These are phyloP conservation scores for Zoroaster sp. DNA, from an alignment of 53 echinoderm and acorn worm species.

Conservation along the genomic window DNA sequence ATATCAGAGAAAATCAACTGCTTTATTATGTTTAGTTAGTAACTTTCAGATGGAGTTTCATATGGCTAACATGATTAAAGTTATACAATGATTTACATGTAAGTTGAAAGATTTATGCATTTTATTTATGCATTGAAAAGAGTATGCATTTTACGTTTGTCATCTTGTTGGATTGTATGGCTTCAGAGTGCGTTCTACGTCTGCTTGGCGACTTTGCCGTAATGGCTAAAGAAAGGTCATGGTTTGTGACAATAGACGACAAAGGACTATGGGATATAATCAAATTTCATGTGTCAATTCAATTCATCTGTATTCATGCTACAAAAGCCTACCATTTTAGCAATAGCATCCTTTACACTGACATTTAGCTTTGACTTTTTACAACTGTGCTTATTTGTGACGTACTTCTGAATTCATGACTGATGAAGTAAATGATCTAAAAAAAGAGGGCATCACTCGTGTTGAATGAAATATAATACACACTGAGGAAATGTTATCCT, in stretches of 20 bases:
- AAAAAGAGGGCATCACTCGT: background rate
- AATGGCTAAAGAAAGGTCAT: background rate
- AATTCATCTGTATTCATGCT: background rate
- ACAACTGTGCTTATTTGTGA: background rate
- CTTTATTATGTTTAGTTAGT: too few species aligned
- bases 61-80: too few species aligned
- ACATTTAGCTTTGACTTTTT: background rate
- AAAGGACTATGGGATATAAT: slow-evolving; percentile 9
- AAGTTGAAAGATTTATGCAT: too few species aligned
- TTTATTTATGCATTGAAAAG: too few species aligned
- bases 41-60: too few species aligned
- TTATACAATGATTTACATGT: too few species aligned
- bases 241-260: background rate
- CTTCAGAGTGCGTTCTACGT: background rate
- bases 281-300: background rate
- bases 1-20: too few species aligned
- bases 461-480: background rate
- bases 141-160: too few species aligned
- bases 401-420: background rate
- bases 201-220: background rate
- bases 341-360: background rate
- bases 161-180: background rate
- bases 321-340: background rate
- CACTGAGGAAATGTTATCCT: background rate
- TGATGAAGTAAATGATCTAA: background rate